Evolutionary conservation across 2,888 invertebrate species (phyloP).

Genomic region (Tipula unca): DNA sequence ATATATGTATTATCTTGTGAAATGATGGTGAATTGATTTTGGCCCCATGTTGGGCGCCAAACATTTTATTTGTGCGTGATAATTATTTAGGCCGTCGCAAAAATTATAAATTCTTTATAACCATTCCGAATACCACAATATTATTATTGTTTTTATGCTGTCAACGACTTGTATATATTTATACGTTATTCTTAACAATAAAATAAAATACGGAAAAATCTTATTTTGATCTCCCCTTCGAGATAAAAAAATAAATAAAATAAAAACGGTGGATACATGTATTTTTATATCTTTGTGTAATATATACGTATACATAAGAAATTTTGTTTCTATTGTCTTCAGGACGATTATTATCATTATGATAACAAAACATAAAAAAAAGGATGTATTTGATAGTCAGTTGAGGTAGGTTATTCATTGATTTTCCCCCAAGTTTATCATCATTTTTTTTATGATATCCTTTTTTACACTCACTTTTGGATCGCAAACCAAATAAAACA

Average conservation of each 20-base stretch:
- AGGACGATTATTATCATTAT: not conserved
- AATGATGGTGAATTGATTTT: not conserved
- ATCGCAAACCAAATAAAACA: not conserved
- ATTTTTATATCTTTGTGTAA: not conserved
- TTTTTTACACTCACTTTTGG: not conserved
- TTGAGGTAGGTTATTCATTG: not conserved
- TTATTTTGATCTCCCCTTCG: not conserved
- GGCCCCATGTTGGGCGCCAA: not conserved
- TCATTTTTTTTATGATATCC: not conserved
- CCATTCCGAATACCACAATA: no score
- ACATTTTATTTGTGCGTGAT: not conserved
- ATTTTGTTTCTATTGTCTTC: not conserved
- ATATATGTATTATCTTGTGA: not conserved
- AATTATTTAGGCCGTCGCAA: no score
- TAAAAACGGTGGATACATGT: not conserved
- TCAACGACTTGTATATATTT: not conserved
- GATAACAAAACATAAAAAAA: not conserved
- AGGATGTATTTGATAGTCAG: constrained; percentile 8
- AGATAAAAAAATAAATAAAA: not conserved
- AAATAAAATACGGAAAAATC: not conserved
- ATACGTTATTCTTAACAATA: not conserved
- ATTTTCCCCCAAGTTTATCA: not conserved
- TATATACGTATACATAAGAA: not conserved
- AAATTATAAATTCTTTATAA: no score
- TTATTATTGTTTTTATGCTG: not conserved